Conservation (phyloP, 2,113 vertebrate genomes). For the Platichthys stellatus region DNA sequence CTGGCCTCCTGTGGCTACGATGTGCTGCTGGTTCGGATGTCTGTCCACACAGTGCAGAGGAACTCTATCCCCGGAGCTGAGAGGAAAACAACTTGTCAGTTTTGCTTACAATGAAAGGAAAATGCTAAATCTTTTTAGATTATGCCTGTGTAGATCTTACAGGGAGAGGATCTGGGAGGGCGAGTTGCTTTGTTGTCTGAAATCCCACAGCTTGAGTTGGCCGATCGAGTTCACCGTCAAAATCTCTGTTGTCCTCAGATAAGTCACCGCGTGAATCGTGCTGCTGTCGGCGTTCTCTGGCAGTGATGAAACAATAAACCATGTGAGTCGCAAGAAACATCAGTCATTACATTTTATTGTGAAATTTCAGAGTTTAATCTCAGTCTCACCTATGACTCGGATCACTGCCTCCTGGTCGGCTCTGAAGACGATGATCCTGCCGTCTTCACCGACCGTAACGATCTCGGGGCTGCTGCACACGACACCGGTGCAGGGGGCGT, state of each 20-base stretch:
- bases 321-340: neutral
- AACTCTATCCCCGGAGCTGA: constrained; percentile 90
- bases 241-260: constrained; percentile 92
- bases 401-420: constrained; percentile 87
- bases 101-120: neutral
- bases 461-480: constrained; percentile 93
- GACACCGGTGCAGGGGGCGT: constrained; percentile 90
- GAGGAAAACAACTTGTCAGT: constrained; percentile 2
- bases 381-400: constrained; percentile 87
- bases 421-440: constrained; percentile 91
- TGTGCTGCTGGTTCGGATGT: constrained; percentile 97
- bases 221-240: constrained; percentile 98
- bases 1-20: constrained; percentile 95
- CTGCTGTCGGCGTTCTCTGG: constrained; percentile 97
- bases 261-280: constrained; percentile 94
- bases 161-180: constrained; percentile 93
- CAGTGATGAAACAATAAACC: constrained; percentile 28
- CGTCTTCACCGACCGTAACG: constrained; percentile 94
- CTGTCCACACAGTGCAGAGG: constrained; percentile 95
- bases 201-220: constrained; percentile 97
- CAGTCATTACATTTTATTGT: neutral
- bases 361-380: neutral
- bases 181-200: constrained; percentile 91
- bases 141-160: constrained; percentile 77
- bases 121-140: neutral